Evolutionary conservation across 2,797 vertebrate genomes (phyloP).

Genomic region (Sebastes alutus): DNA sequence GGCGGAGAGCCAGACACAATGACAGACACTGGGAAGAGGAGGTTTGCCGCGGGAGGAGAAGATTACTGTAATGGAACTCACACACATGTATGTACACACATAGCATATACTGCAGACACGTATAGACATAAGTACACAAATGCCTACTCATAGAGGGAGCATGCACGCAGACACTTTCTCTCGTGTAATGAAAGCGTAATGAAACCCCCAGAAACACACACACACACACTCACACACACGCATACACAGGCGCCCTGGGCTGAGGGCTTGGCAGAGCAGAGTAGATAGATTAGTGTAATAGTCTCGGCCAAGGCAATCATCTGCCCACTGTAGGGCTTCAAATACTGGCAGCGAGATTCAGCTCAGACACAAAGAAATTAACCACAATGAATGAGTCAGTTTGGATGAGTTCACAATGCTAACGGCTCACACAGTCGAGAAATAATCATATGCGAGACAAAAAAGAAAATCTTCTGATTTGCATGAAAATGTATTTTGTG

Average conservation of each 20-base stretch:
- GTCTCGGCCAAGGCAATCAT: slow-evolving; percentile 78
- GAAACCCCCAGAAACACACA: slow-evolving; percentile 38
- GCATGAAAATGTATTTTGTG: slow-evolving; percentile 40
- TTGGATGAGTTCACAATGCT: slow-evolving; percentile 58
- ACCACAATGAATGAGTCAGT: slow-evolving; percentile 68
- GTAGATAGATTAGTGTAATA: slow-evolving; percentile 81
- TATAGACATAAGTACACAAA: slow-evolving; percentile 15
- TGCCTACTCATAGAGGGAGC: slow-evolving; percentile 22
- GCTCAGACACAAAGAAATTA: slow-evolving; percentile 72
- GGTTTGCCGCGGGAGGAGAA: slow-evolving; percentile 19
- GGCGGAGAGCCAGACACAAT: slow-evolving; percentile 31
- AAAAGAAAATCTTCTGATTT: slow-evolving; percentile 28
- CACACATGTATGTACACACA: neutral
- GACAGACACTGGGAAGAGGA: slow-evolving; percentile 40
- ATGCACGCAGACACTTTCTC: slow-evolving; percentile 10
- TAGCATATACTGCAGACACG: slow-evolving; percentile 13
- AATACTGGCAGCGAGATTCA: slow-evolving; percentile 71
- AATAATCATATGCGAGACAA: slow-evolving; percentile 18
- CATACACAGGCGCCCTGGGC: slow-evolving; percentile 53
- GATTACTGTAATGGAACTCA: slow-evolving; percentile 41
- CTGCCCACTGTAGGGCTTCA: slow-evolving; percentile 76
- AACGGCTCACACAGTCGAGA: slow-evolving; percentile 39
- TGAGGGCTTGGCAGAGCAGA: slow-evolving; percentile 73
- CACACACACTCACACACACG: slow-evolving; percentile 26
- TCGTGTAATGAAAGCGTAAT: slow-evolving; percentile 52